A percentile compares a stretch with the other conserved stretches of the same genome.
Conservation (phyloP, 2,888 invertebrate species). For the Augochlorella aurata region DNA sequence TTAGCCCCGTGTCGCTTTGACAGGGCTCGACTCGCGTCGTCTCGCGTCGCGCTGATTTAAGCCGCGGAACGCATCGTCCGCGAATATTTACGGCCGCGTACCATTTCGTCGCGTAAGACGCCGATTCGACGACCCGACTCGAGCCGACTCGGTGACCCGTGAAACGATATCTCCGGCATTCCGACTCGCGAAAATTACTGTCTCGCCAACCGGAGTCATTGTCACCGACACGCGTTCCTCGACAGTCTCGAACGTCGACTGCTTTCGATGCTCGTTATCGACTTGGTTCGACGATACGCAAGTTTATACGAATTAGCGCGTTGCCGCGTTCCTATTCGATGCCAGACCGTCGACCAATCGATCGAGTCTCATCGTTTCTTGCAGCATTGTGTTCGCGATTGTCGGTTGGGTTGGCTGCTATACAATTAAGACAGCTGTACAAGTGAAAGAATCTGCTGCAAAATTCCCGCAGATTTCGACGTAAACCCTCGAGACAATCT, state of each 20-base stretch:
- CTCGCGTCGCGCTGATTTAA: slow-evolving; percentile 57
- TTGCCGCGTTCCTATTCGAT: neutral
- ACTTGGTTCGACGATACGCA: neutral
- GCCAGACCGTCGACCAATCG: no score
- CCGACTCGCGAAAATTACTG: neutral
- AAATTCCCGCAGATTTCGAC: no score
- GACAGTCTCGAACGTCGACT: neutral
- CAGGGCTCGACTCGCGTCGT: slow-evolving; percentile 22
- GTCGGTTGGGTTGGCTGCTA: no score
- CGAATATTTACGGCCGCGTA: slow-evolving; percentile 38
- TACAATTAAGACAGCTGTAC: no score
- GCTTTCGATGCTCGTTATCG: neutral
- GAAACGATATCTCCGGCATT: slow-evolving; percentile 6
- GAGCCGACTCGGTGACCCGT: neutral
- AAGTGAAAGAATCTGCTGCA: no score
- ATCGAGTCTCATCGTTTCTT: no score
- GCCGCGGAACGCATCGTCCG: slow-evolving; percentile 42
- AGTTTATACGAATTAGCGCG: neutral
- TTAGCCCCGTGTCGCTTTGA: slow-evolving; percentile 39
- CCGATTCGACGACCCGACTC: slow-evolving; percentile 6
- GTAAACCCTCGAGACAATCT: no score
- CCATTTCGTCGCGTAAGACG: slow-evolving; percentile 33
- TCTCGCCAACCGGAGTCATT: neutral
- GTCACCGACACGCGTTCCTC: neutral
- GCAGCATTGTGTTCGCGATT: no score